These are phyloP conservation scores for Gambusia yucatana DNA, from an alignment of 2,797 vertebrate species.

Conservation along the genomic window DNA sequence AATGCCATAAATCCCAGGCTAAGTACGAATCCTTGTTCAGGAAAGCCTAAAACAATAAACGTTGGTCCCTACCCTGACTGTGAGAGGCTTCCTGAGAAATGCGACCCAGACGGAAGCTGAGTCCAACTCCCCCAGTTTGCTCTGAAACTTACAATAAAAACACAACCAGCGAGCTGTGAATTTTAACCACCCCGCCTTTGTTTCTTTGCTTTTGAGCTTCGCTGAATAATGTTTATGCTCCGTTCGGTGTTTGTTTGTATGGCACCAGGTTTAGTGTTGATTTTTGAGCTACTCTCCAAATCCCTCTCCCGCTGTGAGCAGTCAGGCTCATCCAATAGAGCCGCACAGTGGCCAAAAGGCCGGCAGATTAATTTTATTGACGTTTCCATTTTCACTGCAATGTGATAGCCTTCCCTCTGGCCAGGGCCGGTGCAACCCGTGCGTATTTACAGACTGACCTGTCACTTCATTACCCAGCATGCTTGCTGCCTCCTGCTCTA, in stretches of 20 bases:
- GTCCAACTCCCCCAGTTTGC: conserved; percentile 72
- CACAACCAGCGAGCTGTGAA: conserved; percentile 75
- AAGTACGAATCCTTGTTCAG: conserved; percentile 97
- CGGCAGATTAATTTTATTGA: conserved; percentile 99
- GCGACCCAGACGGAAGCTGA: conserved; percentile 81
- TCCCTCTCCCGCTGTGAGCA: conserved; percentile 78
- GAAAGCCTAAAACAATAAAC: conserved; percentile 99
- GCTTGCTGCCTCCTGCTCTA: conserved; percentile 83
- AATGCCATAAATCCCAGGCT: conserved; percentile 97
- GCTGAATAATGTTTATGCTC: conserved; percentile 74
- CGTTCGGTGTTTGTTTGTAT: conserved; percentile 72
- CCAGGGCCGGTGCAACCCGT: conserved; percentile 89
- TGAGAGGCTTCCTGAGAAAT: conserved; percentile 89
- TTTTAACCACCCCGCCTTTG: conserved; percentile 62
- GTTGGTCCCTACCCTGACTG: conserved; percentile 85
- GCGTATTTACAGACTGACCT: conserved; percentile 98
- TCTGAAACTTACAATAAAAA: conserved; percentile 78
- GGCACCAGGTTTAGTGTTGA: conserved; percentile 74
- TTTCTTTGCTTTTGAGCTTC: conserved; percentile 62
- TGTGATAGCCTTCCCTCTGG: conserved; percentile 90
- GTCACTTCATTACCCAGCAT: conserved; percentile 98
- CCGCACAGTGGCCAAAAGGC: conserved; percentile 91
- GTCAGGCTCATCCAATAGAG: conserved; percentile 78
- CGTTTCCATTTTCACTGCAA: conserved; percentile 99
- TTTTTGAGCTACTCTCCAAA: conserved; percentile 73